Conservation (phyloP, 1,140 invertebrate genomes). For the Argopecten irradians region DNA sequence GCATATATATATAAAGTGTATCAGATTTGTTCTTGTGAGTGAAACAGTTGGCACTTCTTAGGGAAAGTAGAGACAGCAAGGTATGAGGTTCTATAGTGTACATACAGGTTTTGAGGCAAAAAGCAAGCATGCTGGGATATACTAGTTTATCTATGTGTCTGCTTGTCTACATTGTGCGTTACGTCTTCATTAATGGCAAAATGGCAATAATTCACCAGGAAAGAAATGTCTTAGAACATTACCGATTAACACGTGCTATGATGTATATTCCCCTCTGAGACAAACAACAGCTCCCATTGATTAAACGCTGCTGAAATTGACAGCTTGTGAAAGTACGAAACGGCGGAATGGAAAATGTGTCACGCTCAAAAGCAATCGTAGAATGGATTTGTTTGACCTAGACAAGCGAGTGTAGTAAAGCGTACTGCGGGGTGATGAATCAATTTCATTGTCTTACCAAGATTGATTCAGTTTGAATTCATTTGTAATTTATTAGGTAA, state of each 20-base stretch:
- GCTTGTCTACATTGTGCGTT: too few species aligned
- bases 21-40: too few species aligned
- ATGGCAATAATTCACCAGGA: too few species aligned
- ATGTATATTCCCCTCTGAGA: not conserved
- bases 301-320: not conserved
- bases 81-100: too few species aligned
- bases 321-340: not conserved
- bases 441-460: not conserved
- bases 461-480: not conserved
- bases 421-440: not conserved
- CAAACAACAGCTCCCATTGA: not conserved
- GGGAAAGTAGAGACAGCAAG: too few species aligned
- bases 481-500: not conserved
- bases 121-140: too few species aligned
- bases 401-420: not conserved
- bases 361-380: not conserved
- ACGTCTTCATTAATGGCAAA: not conserved
- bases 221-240: not conserved
- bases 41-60: too few species aligned
- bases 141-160: too few species aligned
- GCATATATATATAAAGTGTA: too few species aligned
- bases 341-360: not conserved
- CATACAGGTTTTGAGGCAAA: too few species aligned
- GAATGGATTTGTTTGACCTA: constrained; percentile 1
- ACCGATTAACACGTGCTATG: not conserved